Percentiles rank a stretch among this genome's conserved stretches.
Evolutionary conservation across 1,140 invertebrate genomes (phyloP).

Genomic region (Drosophila truncata): DNA sequence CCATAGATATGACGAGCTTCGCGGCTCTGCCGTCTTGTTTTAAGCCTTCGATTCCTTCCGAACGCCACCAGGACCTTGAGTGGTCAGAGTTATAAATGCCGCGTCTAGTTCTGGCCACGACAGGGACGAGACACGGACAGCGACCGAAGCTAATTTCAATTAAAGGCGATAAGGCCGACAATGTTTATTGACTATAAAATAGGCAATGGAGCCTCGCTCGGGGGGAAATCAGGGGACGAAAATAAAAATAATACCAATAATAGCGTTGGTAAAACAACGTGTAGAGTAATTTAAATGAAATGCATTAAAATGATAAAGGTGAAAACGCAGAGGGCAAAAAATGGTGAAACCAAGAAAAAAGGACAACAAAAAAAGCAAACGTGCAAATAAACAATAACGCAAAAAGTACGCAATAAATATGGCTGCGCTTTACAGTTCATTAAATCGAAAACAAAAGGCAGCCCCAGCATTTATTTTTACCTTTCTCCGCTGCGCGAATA

Average conservation of each 20-base stretch:
- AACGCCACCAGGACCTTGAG: background rate
- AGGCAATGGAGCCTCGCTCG: conserved; percentile 29
- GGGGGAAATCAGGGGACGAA: conserved; percentile 8
- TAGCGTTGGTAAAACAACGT: conserved; percentile 43
- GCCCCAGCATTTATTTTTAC: conserved; percentile 63
- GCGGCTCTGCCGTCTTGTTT: background rate
- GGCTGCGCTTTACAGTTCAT: conserved; percentile 80
- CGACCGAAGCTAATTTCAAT: conserved; percentile 61
- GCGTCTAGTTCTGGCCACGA: background rate
- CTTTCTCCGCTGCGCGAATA: conserved; percentile 24
- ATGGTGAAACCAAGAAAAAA: conserved; percentile 30
- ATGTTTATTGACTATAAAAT: conserved; percentile 77
- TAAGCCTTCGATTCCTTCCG: background rate
- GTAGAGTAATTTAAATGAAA: conserved; percentile 78
- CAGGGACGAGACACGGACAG: background rate
- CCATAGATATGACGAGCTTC: conserved; percentile 8
- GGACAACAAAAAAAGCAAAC: conserved; percentile 20
- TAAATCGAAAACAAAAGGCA: conserved; percentile 81
- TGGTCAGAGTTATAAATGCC: background rate
- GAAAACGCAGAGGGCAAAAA: conserved; percentile 33
- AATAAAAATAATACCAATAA: conserved; percentile 53
- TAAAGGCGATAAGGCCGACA: conserved; percentile 70
- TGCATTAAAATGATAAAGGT: conserved; percentile 69
- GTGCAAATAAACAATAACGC: conserved; percentile 67
- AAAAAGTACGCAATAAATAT: conserved; percentile 73